Base-by-base conservation (phyloP, 1,140 invertebrate species). In the Myzus persicae region DNA sequence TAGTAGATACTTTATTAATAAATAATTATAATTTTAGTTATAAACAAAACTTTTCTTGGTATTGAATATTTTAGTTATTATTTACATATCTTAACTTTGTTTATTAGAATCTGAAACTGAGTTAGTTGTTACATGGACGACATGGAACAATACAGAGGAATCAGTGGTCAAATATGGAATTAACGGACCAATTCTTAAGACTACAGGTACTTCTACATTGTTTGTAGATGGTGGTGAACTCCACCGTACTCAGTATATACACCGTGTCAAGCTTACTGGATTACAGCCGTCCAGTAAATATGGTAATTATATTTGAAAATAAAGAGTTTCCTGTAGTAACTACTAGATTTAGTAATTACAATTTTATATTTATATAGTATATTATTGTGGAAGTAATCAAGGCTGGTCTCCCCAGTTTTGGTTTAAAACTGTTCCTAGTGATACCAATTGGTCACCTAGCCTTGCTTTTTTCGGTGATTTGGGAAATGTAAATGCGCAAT, bases 401-500 rank as follows among this genome's bases (percentile, higher is more conserved):
- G 98, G 98, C 20, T 98, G 97, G 98, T 98, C 98, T 2, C 95
- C 96, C 91, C 76, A 96, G 93, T 99, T 97, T 95, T 97, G 95
- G 94, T 98, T 99, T 95, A 96, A 95, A 93, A 98, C 98, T 0
- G 95, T 96, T 31, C 96, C 96, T 0, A 94, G 95, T 5, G 96
- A 96, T 26, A 95, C 96, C 85, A 94, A 96, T 46, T 99, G 98
- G 98, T 96, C 96, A 82, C 97, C 98, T 1, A 85, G 59, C 22
- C 95, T 99, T 82, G 98, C 97, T 36, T 96, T 99, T 93, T 99
- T 97, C 95, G 99, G 98, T 0, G 98, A 99, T 95, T 97, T 99
- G 97, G 98, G 98, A 7, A 98, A 97, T 95, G 97, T 97, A 94
- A 99, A 99, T 96, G 98, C 98, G 42, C 96, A 97, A 95, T 98